Percentiles rank a stretch among this genome's conserved stretches.
Evolutionary conservation across 64 coral and sea anemone species (phyloP).

Genomic region (Astreopora myriophthalma): DNA sequence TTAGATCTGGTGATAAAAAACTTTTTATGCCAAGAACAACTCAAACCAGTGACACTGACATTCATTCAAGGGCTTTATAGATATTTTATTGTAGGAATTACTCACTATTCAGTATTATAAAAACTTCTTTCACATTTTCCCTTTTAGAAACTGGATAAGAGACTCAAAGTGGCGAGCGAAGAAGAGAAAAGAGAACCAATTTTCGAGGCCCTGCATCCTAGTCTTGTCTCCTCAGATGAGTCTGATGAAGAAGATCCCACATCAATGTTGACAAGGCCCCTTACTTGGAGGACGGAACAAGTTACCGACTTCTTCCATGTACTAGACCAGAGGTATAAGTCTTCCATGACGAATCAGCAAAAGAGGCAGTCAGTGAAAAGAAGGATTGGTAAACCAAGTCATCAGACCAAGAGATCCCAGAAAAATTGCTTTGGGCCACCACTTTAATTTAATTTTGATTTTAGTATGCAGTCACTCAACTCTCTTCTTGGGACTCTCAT

Average conservation of each 20-base stretch:
- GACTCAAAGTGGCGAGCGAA: background rate
- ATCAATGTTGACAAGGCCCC: background rate
- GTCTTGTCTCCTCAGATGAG: background rate
- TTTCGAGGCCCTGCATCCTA: background rate
- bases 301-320: background rate
- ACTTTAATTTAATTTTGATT: background rate
- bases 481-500: background rate
- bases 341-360: background rate
- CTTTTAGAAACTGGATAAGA: constrained; percentile 10
- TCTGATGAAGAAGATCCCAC: background rate
- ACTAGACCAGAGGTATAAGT: background rate
- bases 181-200: background rate
- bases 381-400: background rate
- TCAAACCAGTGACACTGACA: background rate
- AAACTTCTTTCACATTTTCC: background rate
- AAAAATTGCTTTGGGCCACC: background rate
- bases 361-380: background rate
- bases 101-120: background rate
- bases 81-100: background rate
- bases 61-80: background rate
- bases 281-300: background rate
- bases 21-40: no score
- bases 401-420: background rate
- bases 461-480: background rate
- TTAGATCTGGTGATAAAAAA: no score